Base-by-base conservation (phyloP, 1,140 invertebrate species). In the Pygmarrhopalites habei region DNA sequence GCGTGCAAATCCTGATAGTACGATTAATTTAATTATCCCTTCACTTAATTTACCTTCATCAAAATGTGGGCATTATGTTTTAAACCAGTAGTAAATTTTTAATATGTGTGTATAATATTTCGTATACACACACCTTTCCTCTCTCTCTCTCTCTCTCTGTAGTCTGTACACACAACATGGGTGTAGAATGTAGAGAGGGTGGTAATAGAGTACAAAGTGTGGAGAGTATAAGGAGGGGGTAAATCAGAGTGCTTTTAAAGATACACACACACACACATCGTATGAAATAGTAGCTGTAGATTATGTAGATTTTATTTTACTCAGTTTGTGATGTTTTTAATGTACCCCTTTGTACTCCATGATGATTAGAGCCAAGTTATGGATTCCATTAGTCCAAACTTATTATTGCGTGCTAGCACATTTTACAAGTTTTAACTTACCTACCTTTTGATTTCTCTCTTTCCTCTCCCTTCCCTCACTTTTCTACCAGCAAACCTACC, bases 11-110 rank as follows among this genome's bases (percentile, higher is more conserved):
- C 39, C 58, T 46, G 29, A 58, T 49, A 65, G 55, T 43, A 57
- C 58, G 61, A 67, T 67, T 67, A 67, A 67, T 67, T 67, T 64
- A 67, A 67, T 67, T 67, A 67, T 64, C 62, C 44, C 58, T 60
- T 67, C 47, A 3, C 55, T 64, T 67, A 67, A 67, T 67, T 67
- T 61, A 29, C 61, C 47, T 51, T 52, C 7, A 26, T 52, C 10
- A 15, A 35, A 35, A 35, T 15, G 32, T 35, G 32, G 15, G 32
- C 32, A 35, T 35, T 35, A 35, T 35, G 32, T 35, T 35, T 35
- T 7, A 7, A 35, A 7, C 15, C 32, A 35, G 5, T 35, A 35
- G 39, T 41, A 41, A 41, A 41, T 41, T 41, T 41, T n/a, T 41
- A 10, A 10, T n/a, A 41, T 41, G n/a, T n/a, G 7, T 47, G 23